Evolutionary conservation across 2,113 vertebrate genomes (phyloP), one percentile per base, ranked within the genome.

Genomic region (Gallinago media): DNA sequence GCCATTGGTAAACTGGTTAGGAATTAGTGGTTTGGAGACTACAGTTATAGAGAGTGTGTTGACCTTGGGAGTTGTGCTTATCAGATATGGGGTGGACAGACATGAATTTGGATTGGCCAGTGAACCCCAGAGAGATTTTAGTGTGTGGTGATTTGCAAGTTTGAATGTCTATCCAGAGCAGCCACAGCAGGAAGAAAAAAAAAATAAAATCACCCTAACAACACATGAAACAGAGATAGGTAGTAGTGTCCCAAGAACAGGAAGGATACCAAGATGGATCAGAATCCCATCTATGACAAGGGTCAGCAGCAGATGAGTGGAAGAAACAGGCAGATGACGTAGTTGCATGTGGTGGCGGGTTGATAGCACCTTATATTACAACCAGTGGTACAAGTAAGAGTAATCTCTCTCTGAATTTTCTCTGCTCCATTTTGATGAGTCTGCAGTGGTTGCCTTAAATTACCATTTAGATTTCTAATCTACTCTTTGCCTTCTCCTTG

Each of bases 381-480:
- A 89, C 10, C 20, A 77, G 12, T 38, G 15, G 11, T 75, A 71
- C 9, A 67, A 63, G 18, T 50, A 85, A 70, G 31, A 88, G 40
- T 73, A 87, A 27, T 59, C 58, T 32, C 17, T 72, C 56, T n/a
- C 23, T 85, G 26, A 74, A 59, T 92, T 92, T 75, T 7, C 21
- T 74, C 8, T 40, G 8, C 18, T 65, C n/a, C 72, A 15, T 78
- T 91, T 85, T 91, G 91, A 82, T 86, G 66, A 65, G 17, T 91
- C 55, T 81, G 68, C 27, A 9, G 6, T 72, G 52, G 54, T 94
- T 92, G 55, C 49, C 52, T 76, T 95, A 63, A 89, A 85, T 68
- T 91, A 81, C 66, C 55, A 3, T 94, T 95, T 67, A 82, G 44
- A 63, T 75, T 75, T 87, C 71, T 89, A 54, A 65, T 50, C 40